Conservation (phyloP, 35 echinoderm and acorn worm species). For the Holothuria glaberrima region DNA sequence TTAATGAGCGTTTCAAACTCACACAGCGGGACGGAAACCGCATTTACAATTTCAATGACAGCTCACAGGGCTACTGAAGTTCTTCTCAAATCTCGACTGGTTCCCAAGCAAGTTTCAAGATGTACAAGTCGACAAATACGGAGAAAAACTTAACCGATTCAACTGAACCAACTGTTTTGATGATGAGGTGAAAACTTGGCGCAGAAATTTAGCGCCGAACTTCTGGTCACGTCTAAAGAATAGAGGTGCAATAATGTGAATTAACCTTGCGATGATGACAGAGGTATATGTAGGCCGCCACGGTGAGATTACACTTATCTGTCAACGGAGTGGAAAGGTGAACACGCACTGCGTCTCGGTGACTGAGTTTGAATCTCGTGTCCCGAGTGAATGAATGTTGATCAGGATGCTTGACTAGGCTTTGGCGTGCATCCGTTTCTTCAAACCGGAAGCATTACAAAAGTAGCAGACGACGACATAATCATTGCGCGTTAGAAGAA, state of each 20-base stretch:
- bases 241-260: conserved; percentile 4
- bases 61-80: conserved; percentile 25
- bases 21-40: conserved; percentile 51
- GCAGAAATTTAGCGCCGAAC: not conserved
- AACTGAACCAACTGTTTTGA: not conserved
- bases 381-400: not conserved
- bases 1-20: conserved; percentile 56
- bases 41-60: conserved; percentile 42
- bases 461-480: not conserved
- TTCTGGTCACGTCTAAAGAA: not conserved
- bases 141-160: not conserved
- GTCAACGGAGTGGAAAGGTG: conserved; percentile 47
- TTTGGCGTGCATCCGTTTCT: conserved; percentile 50
- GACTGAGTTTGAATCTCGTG: conserved; percentile 48
- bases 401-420: conserved; percentile 23
- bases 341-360: conserved; percentile 44
- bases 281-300: not conserved
- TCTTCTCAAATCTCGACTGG: not conserved
- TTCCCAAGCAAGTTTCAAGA: not conserved
- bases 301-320: not conserved
- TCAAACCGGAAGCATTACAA: conserved; percentile 4
- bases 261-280: conserved; percentile 4
- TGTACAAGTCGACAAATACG: not conserved
- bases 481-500: too few species aligned
- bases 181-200: not conserved